These are phyloP conservation scores for Peribatodes rhomboidaria DNA, from an alignment of 2,888 invertebrate genomes.

Conservation along the genomic window DNA sequence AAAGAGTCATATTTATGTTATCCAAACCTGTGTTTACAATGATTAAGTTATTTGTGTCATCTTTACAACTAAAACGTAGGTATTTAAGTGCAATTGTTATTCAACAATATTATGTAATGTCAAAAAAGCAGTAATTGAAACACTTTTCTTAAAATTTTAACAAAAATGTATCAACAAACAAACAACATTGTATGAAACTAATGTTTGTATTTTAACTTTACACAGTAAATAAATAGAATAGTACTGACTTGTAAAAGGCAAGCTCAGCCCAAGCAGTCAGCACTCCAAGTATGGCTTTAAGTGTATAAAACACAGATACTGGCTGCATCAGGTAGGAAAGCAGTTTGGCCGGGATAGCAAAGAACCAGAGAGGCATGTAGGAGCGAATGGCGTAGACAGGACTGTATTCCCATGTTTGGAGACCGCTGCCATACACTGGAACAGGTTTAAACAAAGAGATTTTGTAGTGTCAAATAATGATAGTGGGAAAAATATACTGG, in stretches of 20 bases:
- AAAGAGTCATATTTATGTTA: no score
- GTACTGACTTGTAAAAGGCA: slow-evolving; percentile 96
- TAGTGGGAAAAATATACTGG: no score
- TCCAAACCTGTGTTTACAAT: no score
- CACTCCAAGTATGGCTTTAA: slow-evolving; percentile 93
- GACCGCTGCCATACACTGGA: slow-evolving; percentile 95
- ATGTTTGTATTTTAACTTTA: no score
- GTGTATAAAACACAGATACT: slow-evolving; percentile 94
- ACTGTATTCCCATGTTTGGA: slow-evolving; percentile 99
- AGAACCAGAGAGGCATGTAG: slow-evolving; percentile 96
- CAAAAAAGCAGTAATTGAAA: no score
- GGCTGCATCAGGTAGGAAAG: slow-evolving; percentile 93
- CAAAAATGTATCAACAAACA: no score
- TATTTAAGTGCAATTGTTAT: no score
- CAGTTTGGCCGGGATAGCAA: slow-evolving; percentile 95
- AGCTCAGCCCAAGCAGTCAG: slow-evolving; percentile 94
- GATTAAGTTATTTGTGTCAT: no score
- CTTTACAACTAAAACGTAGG: no score
- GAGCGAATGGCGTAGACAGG: slow-evolving; percentile 97
- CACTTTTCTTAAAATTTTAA: no score
- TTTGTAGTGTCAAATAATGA: neutral
- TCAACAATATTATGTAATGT: no score
- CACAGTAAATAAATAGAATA: neutral
- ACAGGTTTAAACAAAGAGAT: slow-evolving; percentile 39
- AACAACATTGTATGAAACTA: no score